Base-by-base conservation (phyloP, 2,113 vertebrate genomes). In the Amphiprion percula region DNA sequence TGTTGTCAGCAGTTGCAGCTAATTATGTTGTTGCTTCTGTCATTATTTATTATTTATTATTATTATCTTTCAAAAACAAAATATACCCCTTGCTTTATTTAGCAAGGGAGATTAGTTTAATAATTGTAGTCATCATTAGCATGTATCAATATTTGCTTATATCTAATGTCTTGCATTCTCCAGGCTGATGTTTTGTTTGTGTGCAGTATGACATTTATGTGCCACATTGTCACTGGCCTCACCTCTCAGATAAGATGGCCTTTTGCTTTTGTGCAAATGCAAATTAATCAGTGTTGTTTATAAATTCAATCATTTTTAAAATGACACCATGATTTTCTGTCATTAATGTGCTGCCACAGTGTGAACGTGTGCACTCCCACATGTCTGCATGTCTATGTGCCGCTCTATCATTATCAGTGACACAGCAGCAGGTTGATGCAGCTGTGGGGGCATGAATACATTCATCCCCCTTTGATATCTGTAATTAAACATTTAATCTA, bases 401-500 rank as follows among this genome's bases (percentile, higher is more conserved):
- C 7, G 2, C 15, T 7, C 19, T 50, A 47, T 72, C 37, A 12
- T 19, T 4, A n/a, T 56, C 30, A 24, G 5, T n/a, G 60, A 62
- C 68, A 49, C 49, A 53, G 9, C 44, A 23, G 41, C 46, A 47
- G 10, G 63, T 16, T 24, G 55, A 65, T 65, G 41, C 33, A 63
- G 37, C 19, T 24, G 49, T 54, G 46, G 54, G 30, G 67, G 23
- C 1, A 23, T 58, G 64, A 64, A 23, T 24, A 58, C 46, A 33
- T 28, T 56, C 44, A 17, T n/a, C 52, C 49, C 33, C 68, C 46
- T 73, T 37, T 1, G 44, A 59, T 58, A 73, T 61, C 30, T 19
- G 16, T 85, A 58, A 85, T 79, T 63, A 72, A 75, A 24, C 33
- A 68, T 73, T 56, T 68, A 28, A 72, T 28, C 60, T 47, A 39